Evolutionary conservation across 2,113 vertebrate species (phyloP), one percentile per base, ranked within the genome.

Genomic region (Siniperca knerii): DNA sequence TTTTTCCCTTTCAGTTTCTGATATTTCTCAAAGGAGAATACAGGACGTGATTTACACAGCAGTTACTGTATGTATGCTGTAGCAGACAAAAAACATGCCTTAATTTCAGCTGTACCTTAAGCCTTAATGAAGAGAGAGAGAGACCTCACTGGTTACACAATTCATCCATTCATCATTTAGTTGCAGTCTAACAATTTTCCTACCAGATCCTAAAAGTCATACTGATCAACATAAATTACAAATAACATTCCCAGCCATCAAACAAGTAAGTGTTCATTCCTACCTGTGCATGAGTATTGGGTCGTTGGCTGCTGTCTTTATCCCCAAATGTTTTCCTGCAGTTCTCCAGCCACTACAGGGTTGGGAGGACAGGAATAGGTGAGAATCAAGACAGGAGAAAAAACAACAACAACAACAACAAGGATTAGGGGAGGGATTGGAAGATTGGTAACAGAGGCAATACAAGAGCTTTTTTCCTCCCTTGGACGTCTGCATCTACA

Each of bases 281-380:
- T 96, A 99, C 98, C 96, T 99, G 97, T 76, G 97, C 96, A 54
- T 97, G 97, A 81, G 96, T 96, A 74, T 96, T 97, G 42, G 95
- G 87, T 80, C 89, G 92, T 60, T 96, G 97, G 90, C 93, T 91
- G 83, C 96, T 92, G 67, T 97, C 97, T 93, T 97, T 97, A 83
- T 96, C 95, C 80, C 98, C 96, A 87, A 99, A 99, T 2, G 97
- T 99, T 89, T 97, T 98, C 96, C 97, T 98, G 95, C 98, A 99
- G 91, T 99, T 97, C 76, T 98, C 96, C 83, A 99, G 93, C 98
- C 98, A 99, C 98, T 99, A 71, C 33, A 73, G 42, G 82, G 88
- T 89, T 23, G 68, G 5, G 55, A 69, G 42, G 37, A 82, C 29
- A 79, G 23, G 55, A 50, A 68, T 3, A 55, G n/a, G 78, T 58